These are phyloP conservation scores for Erebia palarica DNA, from an alignment of 2,888 invertebrate species.

Conservation along the genomic window DNA sequence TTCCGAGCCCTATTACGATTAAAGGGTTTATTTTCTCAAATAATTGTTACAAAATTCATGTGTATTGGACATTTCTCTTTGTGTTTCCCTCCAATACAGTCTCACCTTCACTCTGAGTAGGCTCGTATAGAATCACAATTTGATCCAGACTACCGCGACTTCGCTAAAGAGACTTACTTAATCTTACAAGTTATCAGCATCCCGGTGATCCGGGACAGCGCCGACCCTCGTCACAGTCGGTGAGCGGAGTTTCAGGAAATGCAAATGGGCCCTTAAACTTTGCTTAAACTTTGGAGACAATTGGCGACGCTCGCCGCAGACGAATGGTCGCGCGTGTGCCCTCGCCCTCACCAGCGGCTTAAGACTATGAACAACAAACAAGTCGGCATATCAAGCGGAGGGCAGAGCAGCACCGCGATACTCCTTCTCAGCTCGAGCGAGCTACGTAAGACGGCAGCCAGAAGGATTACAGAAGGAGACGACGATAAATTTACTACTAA, in stretches of 20 bases:
- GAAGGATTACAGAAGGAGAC: no score
- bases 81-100: no score
- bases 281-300: slow-evolving; percentile 43
- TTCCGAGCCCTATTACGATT: no score
- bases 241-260: slow-evolving; percentile 52
- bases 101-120: no score
- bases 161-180: background rate
- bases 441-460: no score
- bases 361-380: slow-evolving; percentile 46
- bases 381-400: slow-evolving; percentile 42
- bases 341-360: slow-evolving; percentile 28
- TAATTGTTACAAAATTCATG: no score
- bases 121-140: background rate
- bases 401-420: background rate
- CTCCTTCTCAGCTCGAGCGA: background rate
- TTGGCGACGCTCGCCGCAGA: slow-evolving; percentile 25
- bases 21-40: no score
- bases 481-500: no score
- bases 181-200: slow-evolving; percentile 10
- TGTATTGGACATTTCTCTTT: no score
- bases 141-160: background rate
- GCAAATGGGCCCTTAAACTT: slow-evolving; percentile 43
- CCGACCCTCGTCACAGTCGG: slow-evolving; percentile 47
- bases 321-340: slow-evolving; percentile 33
- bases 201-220: slow-evolving; percentile 33